phyloP scores from a whole-genome alignment of 1,140 invertebrate species.

The Meteorus sp. region DNA sequence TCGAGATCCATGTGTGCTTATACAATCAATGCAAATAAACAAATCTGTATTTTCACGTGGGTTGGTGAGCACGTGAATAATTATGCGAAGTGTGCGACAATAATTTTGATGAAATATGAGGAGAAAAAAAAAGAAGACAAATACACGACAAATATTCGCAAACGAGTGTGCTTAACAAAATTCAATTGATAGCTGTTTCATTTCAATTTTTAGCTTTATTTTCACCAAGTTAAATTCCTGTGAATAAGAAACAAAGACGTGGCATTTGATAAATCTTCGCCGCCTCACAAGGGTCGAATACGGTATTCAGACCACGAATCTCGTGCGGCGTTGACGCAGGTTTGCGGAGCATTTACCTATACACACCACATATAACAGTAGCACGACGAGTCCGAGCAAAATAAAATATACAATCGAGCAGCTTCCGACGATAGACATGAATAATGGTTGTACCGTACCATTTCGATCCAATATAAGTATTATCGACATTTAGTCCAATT shows the following conservation, averaged over 20 bases:
- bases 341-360: background rate
- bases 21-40: background rate
- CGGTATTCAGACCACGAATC: conserved; percentile 13
- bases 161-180: conserved; percentile 5
- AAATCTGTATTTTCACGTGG: background rate
- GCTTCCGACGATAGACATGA: conserved; percentile 15
- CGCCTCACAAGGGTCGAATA: conserved; percentile 6
- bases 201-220: background rate
- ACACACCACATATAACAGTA: background rate
- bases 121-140: background rate
- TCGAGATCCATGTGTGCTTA: background rate
- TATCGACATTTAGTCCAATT: background rate
- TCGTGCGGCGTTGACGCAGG: conserved; percentile 5
- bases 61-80: background rate
- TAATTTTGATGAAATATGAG: background rate
- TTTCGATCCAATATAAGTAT: conserved; percentile 6
- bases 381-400: background rate
- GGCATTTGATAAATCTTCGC: conserved; percentile 9
- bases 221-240: conserved; percentile 3
- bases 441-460: conserved; percentile 3
- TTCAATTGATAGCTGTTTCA: background rate
- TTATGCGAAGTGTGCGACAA: background rate
- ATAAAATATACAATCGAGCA: conserved; percentile 7
- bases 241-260: conserved; percentile 9
- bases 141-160: background rate